phyloP scores from a whole-genome alignment of 64 coral and sea anemone species.

The Stichodactyla mertensii region DNA sequence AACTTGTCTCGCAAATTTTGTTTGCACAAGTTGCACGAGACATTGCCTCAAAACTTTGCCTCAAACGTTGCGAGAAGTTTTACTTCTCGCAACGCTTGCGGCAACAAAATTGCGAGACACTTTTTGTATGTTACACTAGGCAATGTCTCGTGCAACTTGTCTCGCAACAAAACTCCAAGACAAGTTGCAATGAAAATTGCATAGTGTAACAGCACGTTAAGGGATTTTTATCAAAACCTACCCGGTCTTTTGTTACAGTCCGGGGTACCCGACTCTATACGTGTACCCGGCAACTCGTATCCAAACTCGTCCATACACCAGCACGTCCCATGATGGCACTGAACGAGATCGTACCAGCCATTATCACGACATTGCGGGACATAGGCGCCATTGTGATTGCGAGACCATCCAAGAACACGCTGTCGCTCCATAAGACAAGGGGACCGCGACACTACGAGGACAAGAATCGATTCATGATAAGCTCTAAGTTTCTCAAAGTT shows the following conservation, averaged over 20 bases:
- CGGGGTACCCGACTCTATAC: conserved; percentile 24
- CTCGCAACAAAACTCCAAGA: too few relatives aligned
- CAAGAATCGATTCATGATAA: not conserved
- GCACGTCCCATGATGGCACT: conserved; percentile 39
- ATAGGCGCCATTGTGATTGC: not conserved
- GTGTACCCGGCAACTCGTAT: conserved; percentile 50
- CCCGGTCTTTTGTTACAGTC: conserved; percentile 27
- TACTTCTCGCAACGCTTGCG: too few relatives aligned
- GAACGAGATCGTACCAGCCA: conserved; percentile 34
- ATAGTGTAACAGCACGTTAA: too few relatives aligned
- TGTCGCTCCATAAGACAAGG: conserved; percentile 52
- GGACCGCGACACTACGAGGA: conserved; percentile 18
- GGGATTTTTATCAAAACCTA: not conserved
- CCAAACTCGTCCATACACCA: conserved; percentile 54
- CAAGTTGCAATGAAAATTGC: too few relatives aligned
- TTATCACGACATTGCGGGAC: conserved; percentile 31
- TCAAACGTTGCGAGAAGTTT: too few relatives aligned
- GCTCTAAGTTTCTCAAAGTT: too few relatives aligned
- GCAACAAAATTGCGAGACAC: too few relatives aligned
- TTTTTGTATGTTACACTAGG: too few relatives aligned
- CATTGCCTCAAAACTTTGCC: too few relatives aligned
- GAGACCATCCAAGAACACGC: conserved; percentile 37
- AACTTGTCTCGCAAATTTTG: too few relatives aligned
- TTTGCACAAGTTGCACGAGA: too few relatives aligned
- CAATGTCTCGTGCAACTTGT: too few relatives aligned